Evolutionary conservation across 2,888 invertebrate species (phyloP).

Genomic region (Chloromyia formosa): DNA sequence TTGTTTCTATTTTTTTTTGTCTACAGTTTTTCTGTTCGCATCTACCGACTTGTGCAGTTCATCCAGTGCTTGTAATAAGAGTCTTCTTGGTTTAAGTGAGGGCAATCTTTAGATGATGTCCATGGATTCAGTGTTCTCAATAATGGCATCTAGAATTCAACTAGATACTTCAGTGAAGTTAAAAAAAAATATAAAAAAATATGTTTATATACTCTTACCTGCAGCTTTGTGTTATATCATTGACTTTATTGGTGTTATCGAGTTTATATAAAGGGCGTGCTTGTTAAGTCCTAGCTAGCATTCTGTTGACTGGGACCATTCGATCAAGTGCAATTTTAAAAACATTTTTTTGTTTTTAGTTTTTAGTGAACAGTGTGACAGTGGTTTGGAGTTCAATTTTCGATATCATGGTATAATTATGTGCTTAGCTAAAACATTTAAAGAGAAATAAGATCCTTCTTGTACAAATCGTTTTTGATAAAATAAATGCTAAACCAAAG

Average conservation of each 20-base stretch:
- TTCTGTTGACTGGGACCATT: constrained; percentile 41
- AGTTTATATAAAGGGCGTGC: constrained; percentile 44
- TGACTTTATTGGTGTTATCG: neutral
- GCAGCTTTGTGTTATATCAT: neutral
- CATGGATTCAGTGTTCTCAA: neutral
- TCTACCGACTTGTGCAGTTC: constrained; percentile 2
- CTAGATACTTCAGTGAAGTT: neutral
- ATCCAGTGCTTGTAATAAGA: neutral
- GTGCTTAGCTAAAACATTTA: too few species aligned
- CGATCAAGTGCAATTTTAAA: constrained; percentile 37
- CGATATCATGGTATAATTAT: neutral
- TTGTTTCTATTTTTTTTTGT: neutral
- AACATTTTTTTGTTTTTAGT: constrained; percentile 9
- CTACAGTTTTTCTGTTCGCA: neutral
- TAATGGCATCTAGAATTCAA: constrained; percentile 9
- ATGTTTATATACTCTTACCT: neutral
- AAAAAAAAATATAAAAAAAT: neutral
- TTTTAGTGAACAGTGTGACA: constrained; percentile 34
- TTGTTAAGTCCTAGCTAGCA: constrained; percentile 32
- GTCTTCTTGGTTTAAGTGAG: constrained; percentile 2
- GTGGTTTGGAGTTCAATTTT: constrained; percentile 8
- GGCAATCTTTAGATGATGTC: neutral
- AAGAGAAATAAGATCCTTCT: too few species aligned
- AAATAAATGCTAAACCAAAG: too few species aligned
- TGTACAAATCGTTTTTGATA: too few species aligned